A percentile compares a stretch with the other conserved stretches of the same genome.
Evolutionary conservation across 2,797 vertebrate genomes (phyloP).

Genomic region (Meriones psammophilus): DNA sequence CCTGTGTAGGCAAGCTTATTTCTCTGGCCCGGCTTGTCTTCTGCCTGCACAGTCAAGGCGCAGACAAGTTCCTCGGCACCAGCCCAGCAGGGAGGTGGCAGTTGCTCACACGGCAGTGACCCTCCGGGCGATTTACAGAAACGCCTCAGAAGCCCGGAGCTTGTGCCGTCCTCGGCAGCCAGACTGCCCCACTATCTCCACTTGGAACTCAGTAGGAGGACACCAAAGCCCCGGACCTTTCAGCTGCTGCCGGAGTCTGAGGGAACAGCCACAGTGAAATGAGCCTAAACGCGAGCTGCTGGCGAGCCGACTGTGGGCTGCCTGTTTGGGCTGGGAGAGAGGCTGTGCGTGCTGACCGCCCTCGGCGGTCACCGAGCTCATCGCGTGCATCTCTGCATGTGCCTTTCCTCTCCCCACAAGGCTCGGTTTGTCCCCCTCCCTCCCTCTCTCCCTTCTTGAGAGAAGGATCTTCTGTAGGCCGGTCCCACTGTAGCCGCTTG

Average conservation of each 20-base stretch:
- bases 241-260: background rate
- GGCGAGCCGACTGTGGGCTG: background rate
- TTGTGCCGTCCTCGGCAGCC: background rate
- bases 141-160: background rate
- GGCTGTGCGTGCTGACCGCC: accelerated
- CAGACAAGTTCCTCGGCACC: background rate
- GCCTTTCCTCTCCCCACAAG: background rate
- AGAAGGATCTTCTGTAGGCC: background rate
- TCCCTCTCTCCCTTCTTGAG: background rate
- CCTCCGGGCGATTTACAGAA: background rate
- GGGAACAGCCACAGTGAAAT: accelerated
- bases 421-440: background rate
- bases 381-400: background rate
- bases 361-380: too few relatives aligned
- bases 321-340: background rate
- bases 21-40: background rate
- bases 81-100: background rate
- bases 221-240: background rate
- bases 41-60: background rate
- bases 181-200: background rate
- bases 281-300: accelerated
- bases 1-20: background rate
- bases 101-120: background rate
- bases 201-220: background rate
- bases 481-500: background rate